Evolutionary conservation across 1,140 invertebrate genomes (phyloP).

Genomic region (Protaetia brevitarsis): DNA sequence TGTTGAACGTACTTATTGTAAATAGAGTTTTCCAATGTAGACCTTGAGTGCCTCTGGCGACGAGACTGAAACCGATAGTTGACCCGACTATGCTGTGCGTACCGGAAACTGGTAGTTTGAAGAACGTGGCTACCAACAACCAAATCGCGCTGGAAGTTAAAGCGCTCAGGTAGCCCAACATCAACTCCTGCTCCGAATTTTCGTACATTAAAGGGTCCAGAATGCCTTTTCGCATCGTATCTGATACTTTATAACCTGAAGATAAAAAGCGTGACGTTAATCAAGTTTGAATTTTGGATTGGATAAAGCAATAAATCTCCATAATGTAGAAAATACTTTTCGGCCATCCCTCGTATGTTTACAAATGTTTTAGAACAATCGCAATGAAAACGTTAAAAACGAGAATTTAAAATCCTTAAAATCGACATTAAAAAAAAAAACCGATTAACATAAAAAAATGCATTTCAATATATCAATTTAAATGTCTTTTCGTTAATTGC

Average conservation of each 20-base stretch:
- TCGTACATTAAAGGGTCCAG: conserved; percentile 88
- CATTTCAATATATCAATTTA: no score
- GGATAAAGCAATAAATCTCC: no score
- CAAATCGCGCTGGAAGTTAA: conserved; percentile 87
- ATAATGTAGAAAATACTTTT: neutral
- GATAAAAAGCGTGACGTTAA: no score
- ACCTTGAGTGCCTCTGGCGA: conserved; percentile 81
- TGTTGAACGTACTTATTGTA: conserved; percentile 67
- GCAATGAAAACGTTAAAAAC: no score
- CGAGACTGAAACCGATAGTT: conserved; percentile 93
- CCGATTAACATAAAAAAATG: no score
- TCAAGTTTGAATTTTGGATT: neutral
- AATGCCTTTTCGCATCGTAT: conserved; percentile 98
- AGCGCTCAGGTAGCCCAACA: conserved; percentile 91
- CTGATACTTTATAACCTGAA: conserved; percentile 91
- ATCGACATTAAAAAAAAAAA: no score
- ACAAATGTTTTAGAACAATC: no score
- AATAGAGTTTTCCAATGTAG: conserved; percentile 80
- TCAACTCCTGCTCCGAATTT: conserved; percentile 78
- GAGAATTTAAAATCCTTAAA: no score
- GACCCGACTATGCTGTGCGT: conserved; percentile 99
- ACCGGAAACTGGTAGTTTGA: conserved; percentile 94
- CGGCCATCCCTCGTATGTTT: no score
- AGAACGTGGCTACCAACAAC: conserved; percentile 90
- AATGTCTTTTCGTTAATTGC: no score